phyloP scores from a whole-genome alignment of 2,888 invertebrate genomes.

The Drosophila paracracens region DNA sequence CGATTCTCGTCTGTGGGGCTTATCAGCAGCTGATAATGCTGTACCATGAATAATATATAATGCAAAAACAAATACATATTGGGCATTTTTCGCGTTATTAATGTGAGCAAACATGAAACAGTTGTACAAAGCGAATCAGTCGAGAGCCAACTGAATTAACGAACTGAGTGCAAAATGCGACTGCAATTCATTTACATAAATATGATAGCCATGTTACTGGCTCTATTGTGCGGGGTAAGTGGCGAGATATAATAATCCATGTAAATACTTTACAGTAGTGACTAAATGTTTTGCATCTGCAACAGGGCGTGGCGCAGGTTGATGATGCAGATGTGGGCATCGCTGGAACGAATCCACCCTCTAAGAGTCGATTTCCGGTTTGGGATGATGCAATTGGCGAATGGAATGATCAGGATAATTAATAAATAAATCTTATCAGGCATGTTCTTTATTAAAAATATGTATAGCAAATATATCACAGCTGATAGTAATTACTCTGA shows the following conservation, averaged over 20 bases:
- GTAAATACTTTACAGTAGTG: not conserved
- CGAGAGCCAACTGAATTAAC: slow-evolving; percentile 4
- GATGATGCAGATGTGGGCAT: slow-evolving; percentile 30
- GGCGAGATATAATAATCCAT: not conserved
- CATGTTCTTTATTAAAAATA: not conserved
- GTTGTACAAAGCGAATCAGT: slow-evolving; percentile 22
- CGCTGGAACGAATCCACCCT: slow-evolving; percentile 34
- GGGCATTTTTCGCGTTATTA: slow-evolving; percentile 16
- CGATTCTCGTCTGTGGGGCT: slow-evolving; percentile 25
- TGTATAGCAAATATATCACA: not conserved
- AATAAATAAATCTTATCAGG: not conserved
- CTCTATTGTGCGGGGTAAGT: slow-evolving; percentile 40
- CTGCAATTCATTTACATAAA: slow-evolving; percentile 40
- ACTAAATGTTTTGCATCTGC: slow-evolving; percentile 42
- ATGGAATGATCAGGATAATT: slow-evolving; percentile 41
- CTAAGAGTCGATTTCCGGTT: slow-evolving; percentile 62
- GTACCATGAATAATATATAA: slow-evolving; percentile 41
- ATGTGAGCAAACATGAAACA: slow-evolving; percentile 38
- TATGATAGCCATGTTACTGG: slow-evolving; percentile 40
- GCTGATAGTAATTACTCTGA: not conserved
- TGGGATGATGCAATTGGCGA: slow-evolving; percentile 74
- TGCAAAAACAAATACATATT: slow-evolving; percentile 32
- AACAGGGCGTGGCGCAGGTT: slow-evolving; percentile 39
- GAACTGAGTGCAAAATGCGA: slow-evolving; percentile 42
- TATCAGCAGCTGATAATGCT: slow-evolving; percentile 56